Evolutionary conservation across 2,888 invertebrate species (phyloP), one percentile per base, ranked within the genome.

Genomic region (Tenthredo livida): DNA sequence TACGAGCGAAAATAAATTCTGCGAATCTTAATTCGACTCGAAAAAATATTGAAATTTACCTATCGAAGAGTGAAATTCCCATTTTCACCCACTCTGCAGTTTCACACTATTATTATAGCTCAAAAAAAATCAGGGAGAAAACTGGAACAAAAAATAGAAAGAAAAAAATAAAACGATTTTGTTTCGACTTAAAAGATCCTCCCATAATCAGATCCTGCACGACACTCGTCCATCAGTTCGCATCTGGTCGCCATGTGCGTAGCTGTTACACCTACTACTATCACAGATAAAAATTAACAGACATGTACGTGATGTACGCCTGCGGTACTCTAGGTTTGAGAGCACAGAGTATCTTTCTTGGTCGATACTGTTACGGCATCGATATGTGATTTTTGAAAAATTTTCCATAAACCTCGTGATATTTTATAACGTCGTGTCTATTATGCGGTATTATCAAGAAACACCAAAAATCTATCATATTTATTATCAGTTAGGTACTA

Each of bases 171-270:
- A 54, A n/a, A 54, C 6, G 33, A 17, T 17, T 17, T 67, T 15
- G 7, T 33, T 67, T 17, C 17, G 29, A 29, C 21, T 67, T 15
- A 1, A 6, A 43, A 43, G 43, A 73, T 73, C 12, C 37, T 43
- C 43, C 21, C 43, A 43, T 10, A 73, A 73, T 73, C 43, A 73
- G 72, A 73, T 73, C 12, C 10, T 43, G n/a, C 5, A 10, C n/a
- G 72, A 50, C 47, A 2, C 50, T 29, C 15, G 12, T 50, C 17
- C 15, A 5, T 50, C 17, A 4, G 15, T 15, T 15, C 54, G n/a
- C 77, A 77, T 77, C 47, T 77, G 77, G 77, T 77, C 17, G 33
- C 77, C 77, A 77, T 54, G 77, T 77, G 77, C 54, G 77, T 77
- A 47, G 47, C 33, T 77, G 25, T 54, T 37, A 67, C 67, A 67